A percentile compares a stretch with the other conserved stretches of the same genome.
Evolutionary conservation across 2,113 vertebrate genomes (phyloP).

Genomic region (Xiphophorus maculatus): DNA sequence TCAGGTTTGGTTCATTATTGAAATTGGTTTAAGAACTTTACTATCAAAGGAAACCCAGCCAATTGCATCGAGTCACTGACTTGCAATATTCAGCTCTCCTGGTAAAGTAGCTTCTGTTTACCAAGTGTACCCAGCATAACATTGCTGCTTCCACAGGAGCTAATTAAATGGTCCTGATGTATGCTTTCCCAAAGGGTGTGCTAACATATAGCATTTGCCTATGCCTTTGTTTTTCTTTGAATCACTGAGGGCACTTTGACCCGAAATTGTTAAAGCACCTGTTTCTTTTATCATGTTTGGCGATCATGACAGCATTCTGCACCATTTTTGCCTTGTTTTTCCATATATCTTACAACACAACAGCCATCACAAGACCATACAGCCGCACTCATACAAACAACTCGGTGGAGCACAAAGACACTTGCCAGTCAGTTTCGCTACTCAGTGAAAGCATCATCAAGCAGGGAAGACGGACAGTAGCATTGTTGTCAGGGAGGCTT

Average conservation of each 20-base stretch:
- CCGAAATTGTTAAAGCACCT: not conserved
- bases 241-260: not conserved
- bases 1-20: too few species aligned
- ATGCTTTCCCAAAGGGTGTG: too few species aligned
- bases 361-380: slow-evolving; percentile 28
- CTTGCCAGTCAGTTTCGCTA: slow-evolving; percentile 32
- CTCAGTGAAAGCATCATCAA: slow-evolving; percentile 21
- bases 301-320: slow-evolving; percentile 18
- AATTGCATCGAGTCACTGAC: too few species aligned
- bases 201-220: not conserved
- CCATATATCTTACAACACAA: slow-evolving; percentile 36
- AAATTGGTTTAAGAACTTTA: too few species aligned
- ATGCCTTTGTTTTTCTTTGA: not conserved
- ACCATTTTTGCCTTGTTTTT: not conserved
- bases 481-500: slow-evolving; percentile 22
- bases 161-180: not conserved
- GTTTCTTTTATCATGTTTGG: slow-evolving; percentile 21
- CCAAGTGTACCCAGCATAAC: not conserved
- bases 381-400: slow-evolving; percentile 8
- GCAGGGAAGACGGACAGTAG: slow-evolving; percentile 4
- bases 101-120: not conserved
- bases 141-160: not conserved
- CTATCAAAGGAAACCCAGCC: too few species aligned
- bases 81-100: too few species aligned
- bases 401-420: not conserved